Percentiles rank a stretch among this genome's conserved stretches.
phyloP scores from a whole-genome alignment of 30 jellyfish, hydroid and myxozoan species.

The Mastigias papua region DNA sequence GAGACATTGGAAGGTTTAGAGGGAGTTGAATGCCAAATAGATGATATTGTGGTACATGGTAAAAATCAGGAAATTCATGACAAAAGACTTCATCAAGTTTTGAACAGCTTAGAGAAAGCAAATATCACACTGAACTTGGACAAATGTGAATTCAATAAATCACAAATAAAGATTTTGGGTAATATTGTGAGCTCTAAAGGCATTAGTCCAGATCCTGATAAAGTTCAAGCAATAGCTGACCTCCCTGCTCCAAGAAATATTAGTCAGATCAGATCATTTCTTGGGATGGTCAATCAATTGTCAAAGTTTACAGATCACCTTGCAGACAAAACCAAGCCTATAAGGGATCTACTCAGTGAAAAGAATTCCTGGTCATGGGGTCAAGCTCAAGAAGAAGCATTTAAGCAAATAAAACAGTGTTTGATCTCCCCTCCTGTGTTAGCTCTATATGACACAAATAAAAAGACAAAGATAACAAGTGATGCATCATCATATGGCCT shows the following conservation, averaged over 20 bases:
- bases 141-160: background rate
- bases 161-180: background rate
- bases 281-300: background rate
- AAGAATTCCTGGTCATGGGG: background rate
- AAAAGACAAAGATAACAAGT: no score
- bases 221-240: background rate
- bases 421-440: no score
- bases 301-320: background rate
- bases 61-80: constrained; percentile 3
- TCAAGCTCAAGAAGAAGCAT: background rate
- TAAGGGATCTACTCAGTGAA: background rate
- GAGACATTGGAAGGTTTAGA: constrained; percentile 1
- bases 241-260: background rate
- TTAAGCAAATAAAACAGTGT: no score
- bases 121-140: background rate
- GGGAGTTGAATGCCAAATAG: constrained; percentile 18
- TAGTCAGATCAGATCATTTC: background rate
- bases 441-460: no score
- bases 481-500: no score
- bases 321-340: background rate
- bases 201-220: background rate
- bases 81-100: background rate
- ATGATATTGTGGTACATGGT: constrained; percentile 9
- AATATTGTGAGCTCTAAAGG: background rate
- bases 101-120: background rate